Percentiles rank a stretch among this genome's conserved stretches.
phyloP scores from a whole-genome alignment of 2,113 vertebrate genomes.

The Meleagris gallopavo region DNA sequence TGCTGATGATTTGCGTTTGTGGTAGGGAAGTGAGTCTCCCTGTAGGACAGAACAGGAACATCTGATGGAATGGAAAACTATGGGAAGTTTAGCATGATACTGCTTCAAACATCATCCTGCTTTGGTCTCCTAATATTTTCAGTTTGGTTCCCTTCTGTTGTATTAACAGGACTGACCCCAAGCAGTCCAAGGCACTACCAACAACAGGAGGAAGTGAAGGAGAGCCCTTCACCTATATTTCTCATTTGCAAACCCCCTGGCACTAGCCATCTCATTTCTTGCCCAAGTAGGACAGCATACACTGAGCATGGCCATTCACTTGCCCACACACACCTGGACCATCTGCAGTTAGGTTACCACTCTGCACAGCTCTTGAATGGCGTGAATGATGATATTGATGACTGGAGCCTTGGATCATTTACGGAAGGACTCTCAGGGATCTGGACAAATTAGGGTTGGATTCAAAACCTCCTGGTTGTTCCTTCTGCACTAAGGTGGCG shows the following conservation, averaged over 20 bases:
- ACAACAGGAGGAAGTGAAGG: background rate
- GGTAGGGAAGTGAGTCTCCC: background rate
- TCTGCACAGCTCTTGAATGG: background rate
- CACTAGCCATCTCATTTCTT: background rate
- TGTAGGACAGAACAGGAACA: background rate
- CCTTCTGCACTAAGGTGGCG: background rate
- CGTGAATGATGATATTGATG: fast-evolving
- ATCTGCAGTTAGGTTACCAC: fast-evolving
- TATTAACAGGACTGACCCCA: background rate
- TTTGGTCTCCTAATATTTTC: background rate
- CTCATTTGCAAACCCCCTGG: background rate
- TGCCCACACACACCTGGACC: fast-evolving
- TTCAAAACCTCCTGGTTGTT: background rate
- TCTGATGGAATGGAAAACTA: background rate
- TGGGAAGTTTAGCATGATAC: background rate
- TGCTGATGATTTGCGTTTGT: background rate
- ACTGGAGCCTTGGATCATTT: background rate
- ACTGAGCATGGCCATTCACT: fast-evolving
- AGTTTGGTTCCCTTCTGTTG: background rate
- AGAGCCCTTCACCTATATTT: fast-evolving
- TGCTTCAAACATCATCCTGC: background rate
- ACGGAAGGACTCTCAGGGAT: background rate
- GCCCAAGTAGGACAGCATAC: background rate
- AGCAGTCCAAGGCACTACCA: background rate
- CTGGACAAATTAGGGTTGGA: background rate